Percentiles rank a stretch among this genome's conserved stretches.
Conservation (phyloP, 2,113 vertebrate species). For the Sturnira hondurensis region DNA sequence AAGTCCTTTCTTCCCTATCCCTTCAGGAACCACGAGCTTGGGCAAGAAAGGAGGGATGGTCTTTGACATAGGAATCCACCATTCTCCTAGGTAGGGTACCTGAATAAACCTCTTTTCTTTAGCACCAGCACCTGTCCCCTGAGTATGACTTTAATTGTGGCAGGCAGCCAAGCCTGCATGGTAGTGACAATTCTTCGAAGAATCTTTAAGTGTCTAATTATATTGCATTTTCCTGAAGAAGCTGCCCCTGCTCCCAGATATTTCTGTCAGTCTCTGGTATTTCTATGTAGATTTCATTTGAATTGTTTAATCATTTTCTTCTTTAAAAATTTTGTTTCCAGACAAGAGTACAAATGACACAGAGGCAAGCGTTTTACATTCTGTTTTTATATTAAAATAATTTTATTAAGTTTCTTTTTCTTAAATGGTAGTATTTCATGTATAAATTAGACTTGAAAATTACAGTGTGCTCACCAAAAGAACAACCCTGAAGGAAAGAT, state of each 20-base stretch:
- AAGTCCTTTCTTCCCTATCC: too few species aligned
- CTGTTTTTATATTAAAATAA: conserved; percentile 75
- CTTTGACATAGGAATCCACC: too few species aligned
- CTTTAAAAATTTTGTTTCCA: background rate
- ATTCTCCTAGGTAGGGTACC: too few species aligned
- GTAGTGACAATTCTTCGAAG: background rate
- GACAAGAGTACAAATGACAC: background rate
- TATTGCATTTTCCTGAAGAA: background rate
- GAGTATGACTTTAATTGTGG: too few species aligned
- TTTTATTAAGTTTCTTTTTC: conserved; percentile 78
- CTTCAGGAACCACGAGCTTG: too few species aligned
- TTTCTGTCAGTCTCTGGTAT: background rate
- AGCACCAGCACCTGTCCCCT: too few species aligned
- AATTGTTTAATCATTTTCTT: background rate
- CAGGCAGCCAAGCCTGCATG: too few species aligned
- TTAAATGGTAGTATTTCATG: conserved; percentile 60
- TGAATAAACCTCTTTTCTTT: too few species aligned
- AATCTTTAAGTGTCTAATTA: background rate
- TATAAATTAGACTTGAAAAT: conserved; percentile 74
- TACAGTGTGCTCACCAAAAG: conserved; percentile 55
- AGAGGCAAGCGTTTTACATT: background rate
- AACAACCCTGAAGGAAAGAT: background rate
- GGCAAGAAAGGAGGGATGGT: too few species aligned
- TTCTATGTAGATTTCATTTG: background rate
- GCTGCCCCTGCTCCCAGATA: background rate